Evolutionary conservation across 1,140 invertebrate species (phyloP).

Genomic region (Brachionus koreanus): DNA sequence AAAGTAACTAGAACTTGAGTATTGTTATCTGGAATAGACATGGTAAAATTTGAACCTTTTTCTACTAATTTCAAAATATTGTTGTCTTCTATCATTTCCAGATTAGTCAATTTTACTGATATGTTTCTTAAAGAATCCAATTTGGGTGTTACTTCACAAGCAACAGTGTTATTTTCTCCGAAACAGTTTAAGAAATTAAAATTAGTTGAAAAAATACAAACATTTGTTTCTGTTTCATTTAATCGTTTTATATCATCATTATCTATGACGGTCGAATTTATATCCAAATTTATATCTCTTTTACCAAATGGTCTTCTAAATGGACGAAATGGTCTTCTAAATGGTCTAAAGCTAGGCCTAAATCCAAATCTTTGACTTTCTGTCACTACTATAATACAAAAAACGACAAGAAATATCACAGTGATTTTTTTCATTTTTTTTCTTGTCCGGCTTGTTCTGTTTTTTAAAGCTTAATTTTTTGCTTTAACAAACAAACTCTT

Average conservation of each 20-base stretch:
- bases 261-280: background rate
- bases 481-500: no score
- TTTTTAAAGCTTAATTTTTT: background rate
- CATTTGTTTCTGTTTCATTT: background rate
- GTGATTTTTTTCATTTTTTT: background rate
- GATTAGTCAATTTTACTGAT: background rate
- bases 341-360: background rate
- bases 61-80: background rate
- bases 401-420: background rate
- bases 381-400: background rate
- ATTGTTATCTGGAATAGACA: background rate
- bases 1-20: background rate
- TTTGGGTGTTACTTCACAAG: background rate
- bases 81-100: background rate
- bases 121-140: background rate
- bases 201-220: background rate
- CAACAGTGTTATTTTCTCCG: background rate
- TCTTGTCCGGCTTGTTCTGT: background rate
- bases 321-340: background rate
- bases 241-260: background rate
- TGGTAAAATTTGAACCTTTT: background rate
- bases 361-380: background rate
- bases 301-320: background rate
- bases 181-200: background rate
- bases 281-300: background rate